Base-by-base conservation (phyloP, 1,140 invertebrate genomes). In the Lepidurus arcticus region DNA sequence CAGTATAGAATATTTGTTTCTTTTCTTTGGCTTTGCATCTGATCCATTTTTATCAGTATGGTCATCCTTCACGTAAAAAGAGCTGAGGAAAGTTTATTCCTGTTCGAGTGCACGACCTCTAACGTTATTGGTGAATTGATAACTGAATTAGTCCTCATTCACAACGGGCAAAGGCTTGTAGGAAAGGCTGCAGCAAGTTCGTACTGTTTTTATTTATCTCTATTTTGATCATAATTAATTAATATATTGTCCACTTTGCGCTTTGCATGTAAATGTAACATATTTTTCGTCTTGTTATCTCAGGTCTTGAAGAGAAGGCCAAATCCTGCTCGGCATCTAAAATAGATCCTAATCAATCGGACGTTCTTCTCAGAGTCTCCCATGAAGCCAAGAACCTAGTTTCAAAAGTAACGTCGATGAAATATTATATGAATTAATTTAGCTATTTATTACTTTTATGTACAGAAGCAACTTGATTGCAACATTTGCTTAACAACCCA, bases 1-100 rank as follows among this genome's bases (percentile, higher is more conserved):
- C n/a, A n/a, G n/a, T 34, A 34, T 34, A 34, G 34, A 34, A 34
- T 34, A 34, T 34, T 34, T 34, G 34, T 34, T 34, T 34, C 26
- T 26, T 34, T 34, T 34, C 34, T n/a, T n/a, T n/a, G n/a, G n/a
- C n/a, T 34, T 1, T 34, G 34, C 34, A 34, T 34, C 34, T 34
- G 34, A 34, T 34, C 34, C 3, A 2, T 34, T 34, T 34, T 65
- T 65, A 13, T 21, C 74, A 7, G 9, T 24, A 76, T 76, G 75
- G 75, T 76, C 1, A 34, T 76, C 16, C 7, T 76, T 42, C 75
- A 76, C 42, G 75, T 76, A n/a, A 76, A 76, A 44, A 42, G 47
- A 1, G 4, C 11, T 1, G 47, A 76, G 1, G 24, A 76, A 42
- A 76, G 75, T 24, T n/a, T 76, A 5, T 76, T 76, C 24, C 42